phyloP scores from a whole-genome alignment of 2,888 invertebrate species.

The Argyresthia albistria region DNA sequence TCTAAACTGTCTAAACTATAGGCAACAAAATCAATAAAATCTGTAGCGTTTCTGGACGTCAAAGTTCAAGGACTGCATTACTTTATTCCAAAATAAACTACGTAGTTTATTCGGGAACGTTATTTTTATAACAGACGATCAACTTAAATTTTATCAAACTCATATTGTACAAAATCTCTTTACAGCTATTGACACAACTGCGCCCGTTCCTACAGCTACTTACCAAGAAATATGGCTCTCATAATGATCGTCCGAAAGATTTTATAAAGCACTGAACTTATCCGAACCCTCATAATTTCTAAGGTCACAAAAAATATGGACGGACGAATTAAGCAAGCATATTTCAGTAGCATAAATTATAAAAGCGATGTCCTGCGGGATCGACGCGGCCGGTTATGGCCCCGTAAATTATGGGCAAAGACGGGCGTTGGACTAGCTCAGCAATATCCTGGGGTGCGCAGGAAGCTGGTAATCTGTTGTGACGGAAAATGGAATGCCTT shows the following conservation, averaged over 20 bases:
- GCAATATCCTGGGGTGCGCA: constrained; percentile 23
- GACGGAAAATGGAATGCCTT: constrained; percentile 28
- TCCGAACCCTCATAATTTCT: constrained; percentile 2
- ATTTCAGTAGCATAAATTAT: constrained; percentile 56
- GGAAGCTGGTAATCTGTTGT: constrained; percentile 24
- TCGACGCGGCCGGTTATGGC: constrained; percentile 33
- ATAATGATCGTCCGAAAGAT: constrained; percentile 6
- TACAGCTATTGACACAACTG: neutral
- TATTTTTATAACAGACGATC: too few species aligned
- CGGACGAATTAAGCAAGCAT: constrained; percentile 47
- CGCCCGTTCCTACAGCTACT: too few species aligned
- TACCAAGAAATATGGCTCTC: neutral
- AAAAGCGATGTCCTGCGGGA: constrained; percentile 47
- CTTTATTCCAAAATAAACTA: too few species aligned
- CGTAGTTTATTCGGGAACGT: too few species aligned
- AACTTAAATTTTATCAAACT: neutral
- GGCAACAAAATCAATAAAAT: too few species aligned
- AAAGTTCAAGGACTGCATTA: too few species aligned
- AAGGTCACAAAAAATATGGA: constrained; percentile 5
- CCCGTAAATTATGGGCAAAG: constrained; percentile 34
- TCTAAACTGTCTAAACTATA: too few species aligned
- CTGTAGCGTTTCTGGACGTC: too few species aligned
- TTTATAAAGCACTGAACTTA: constrained; percentile 5
- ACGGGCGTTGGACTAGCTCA: constrained; percentile 13
- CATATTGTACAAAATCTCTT: neutral